Base-by-base conservation (phyloP, 2,797 vertebrate genomes). In the Botia almorhae region DNA sequence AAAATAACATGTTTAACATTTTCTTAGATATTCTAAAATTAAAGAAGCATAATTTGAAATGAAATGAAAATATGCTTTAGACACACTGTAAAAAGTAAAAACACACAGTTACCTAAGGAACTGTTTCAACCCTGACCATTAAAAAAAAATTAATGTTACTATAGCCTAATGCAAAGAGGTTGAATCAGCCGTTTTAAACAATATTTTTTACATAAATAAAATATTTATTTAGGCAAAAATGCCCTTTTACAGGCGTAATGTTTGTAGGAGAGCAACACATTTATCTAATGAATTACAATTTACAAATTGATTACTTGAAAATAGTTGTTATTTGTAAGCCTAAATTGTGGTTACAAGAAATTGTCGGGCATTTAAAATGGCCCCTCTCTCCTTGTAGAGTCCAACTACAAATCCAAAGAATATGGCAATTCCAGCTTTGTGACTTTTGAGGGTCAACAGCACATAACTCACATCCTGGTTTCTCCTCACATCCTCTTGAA, bases 401-500 rank as follows among this genome's bases (percentile, higher is more conserved):
- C 19, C 21, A 16, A 60, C 60, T 56, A 56, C 21, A 74, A 56
- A 74, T 70, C 23, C 19, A 70, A 39, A 21, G 12, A 69, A 50
- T 36, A 2, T 19, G 7, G 68, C 23, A 60, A 63, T 39, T 7
- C 29, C 56, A 33, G 17, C 11, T 83, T 13, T 64, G 65, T 16
- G 14, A 48, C 39, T 55, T 46, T 3, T 16, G 61, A 8, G 43
- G 10, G 69, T 2, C 43, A 17, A 19, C n/a, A 53, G 16, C 17
- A 43, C 11, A 67, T 75, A 46, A 46, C 91, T 91, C 87, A 93
- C 90, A 7, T 88, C 86, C 83, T 91, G 86, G 33, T 84, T 92
- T 83, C 86, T 93, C 74, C 84, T 87, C 56, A 93, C 87, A 51
- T 91, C 88, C 79, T 91, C 88, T 86, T 92, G 89, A 17, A 93